Evolutionary conservation across 2,888 invertebrate species (phyloP), one percentile per base, ranked within the genome.

Genomic region (Diaprepes abbreviatus): DNA sequence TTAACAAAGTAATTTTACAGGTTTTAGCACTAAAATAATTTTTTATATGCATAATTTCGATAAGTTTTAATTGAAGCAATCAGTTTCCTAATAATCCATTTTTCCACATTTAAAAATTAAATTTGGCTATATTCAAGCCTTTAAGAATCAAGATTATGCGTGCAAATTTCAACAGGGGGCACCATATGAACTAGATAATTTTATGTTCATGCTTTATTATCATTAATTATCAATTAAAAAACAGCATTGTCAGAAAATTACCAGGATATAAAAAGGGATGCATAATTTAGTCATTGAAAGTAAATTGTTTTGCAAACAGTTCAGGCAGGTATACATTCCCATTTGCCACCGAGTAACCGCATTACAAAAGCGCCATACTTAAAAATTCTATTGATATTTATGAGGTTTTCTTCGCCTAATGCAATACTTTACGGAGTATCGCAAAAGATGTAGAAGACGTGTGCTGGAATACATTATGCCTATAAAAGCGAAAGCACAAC

Each of bases 311-410:
- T 50, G 63, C 63, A 58, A 58, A 58, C 43, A 58, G 28, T 14
- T 6, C 28, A 52, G 54, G 24, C 63, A 63, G 63, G 63, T 63
- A 63, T 52, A 14, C 40, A 17, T 28, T 12, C 28, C 17, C 35
- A 48, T 63, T 70, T 66, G 59, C 58, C 69, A 66, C 67, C 67
- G 67, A 67, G 48, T 48, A 62, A 66, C 65, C 52, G 52, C 66
- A 63, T 52, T 57, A 77, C 77, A 77, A 76, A 70, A 76, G 75
- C 75, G 72, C 71, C 74, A 35, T 68, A 75, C 76, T 77, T 76
- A 77, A 78, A 77, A 76, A 74, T 75, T 73, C 79, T 73, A 78
- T 79, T 79, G 78, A 79, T 79, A 79, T 79, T 79, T 79, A 79
- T 79, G 76, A 79, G 78, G 79, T 74, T 75, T 73, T 74, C 74